phyloP scores from a whole-genome alignment of 1,140 invertebrate genomes.

The Lucilia cuprina region DNA sequence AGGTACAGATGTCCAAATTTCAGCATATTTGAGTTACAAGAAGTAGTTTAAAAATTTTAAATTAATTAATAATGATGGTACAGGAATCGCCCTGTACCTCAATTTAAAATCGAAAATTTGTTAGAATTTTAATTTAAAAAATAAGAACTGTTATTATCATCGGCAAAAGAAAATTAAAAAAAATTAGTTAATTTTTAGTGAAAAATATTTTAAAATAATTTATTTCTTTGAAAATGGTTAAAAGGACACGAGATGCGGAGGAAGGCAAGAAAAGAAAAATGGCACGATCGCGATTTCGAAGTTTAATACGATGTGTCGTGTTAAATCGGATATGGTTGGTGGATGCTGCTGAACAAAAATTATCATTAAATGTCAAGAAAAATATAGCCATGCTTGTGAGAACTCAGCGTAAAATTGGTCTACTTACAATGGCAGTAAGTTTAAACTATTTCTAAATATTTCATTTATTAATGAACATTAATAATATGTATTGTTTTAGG shows the following conservation, averaged over 20 bases:
- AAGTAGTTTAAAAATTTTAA: no score
- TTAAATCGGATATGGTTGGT: constrained; percentile 47
- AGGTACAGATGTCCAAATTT: no score
- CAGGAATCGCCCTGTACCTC: no score
- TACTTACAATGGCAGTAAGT: constrained; percentile 52
- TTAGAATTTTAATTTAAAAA: no score
- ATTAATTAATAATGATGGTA: no score
- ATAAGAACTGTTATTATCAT: background rate
- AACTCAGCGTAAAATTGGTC: constrained; percentile 51
- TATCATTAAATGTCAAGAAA: constrained; percentile 54
- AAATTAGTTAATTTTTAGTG: background rate
- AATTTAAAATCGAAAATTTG: no score
- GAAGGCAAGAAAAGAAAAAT: constrained; percentile 33
- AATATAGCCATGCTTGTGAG: constrained; percentile 52
- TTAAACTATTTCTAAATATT: background rate
- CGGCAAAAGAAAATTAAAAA: background rate
- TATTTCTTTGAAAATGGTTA: constrained; percentile 37
- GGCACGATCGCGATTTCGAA: constrained; percentile 44
- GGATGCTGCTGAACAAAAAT: constrained; percentile 45
- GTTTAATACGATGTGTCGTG: constrained; percentile 44
- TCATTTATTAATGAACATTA: background rate
- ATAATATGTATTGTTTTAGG: constrained; percentile 35
- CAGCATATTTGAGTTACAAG: constrained; percentile 48
- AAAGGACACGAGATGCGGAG: constrained; percentile 40
- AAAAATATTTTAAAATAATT: background rate